Evolutionary conservation across 2,888 invertebrate species (phyloP).

Genomic region (Ptilodon capucinus): DNA sequence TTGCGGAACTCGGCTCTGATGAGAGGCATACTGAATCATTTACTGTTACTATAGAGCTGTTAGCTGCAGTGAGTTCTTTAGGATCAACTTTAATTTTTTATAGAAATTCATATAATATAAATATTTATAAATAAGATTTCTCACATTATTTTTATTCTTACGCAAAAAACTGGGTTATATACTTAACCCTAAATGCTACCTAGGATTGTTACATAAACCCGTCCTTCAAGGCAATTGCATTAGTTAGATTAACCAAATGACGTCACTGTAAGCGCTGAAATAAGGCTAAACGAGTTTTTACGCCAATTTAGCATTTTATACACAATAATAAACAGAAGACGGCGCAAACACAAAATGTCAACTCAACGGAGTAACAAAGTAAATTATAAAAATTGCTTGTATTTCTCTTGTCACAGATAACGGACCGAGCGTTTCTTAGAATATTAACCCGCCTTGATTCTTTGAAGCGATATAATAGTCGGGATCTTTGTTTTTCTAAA

Average conservation of each 20-base stretch:
- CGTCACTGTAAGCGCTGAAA: neutral
- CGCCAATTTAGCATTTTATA: slow-evolving; percentile 29
- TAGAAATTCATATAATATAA: too few relatives aligned
- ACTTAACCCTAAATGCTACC: neutral
- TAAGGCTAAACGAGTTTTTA: slow-evolving; percentile 21
- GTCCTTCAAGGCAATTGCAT: neutral
- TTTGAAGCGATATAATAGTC: slow-evolving; percentile 29
- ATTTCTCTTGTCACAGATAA: slow-evolving; percentile 33
- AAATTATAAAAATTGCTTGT: slow-evolving; percentile 38
- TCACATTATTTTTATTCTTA: neutral
- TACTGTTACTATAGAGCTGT: neutral
- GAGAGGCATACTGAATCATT: neutral
- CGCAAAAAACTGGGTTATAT: neutral
- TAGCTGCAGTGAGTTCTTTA: neutral
- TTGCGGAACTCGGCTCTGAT: neutral
- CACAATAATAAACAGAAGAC: slow-evolving; percentile 34
- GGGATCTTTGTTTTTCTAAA: slow-evolving; percentile 27
- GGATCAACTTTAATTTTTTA: too few relatives aligned
- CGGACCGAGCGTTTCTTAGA: slow-evolving; percentile 15
- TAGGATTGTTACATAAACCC: neutral
- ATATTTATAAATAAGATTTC: neutral
- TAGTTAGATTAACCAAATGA: neutral
- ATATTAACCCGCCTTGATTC: slow-evolving; percentile 25
- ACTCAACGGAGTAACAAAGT: slow-evolving; percentile 29
- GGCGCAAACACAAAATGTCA: slow-evolving; percentile 31